These are phyloP conservation scores for Centropus bengalensis DNA, from an alignment of 2,113 vertebrate genomes.

Conservation along the genomic window DNA sequence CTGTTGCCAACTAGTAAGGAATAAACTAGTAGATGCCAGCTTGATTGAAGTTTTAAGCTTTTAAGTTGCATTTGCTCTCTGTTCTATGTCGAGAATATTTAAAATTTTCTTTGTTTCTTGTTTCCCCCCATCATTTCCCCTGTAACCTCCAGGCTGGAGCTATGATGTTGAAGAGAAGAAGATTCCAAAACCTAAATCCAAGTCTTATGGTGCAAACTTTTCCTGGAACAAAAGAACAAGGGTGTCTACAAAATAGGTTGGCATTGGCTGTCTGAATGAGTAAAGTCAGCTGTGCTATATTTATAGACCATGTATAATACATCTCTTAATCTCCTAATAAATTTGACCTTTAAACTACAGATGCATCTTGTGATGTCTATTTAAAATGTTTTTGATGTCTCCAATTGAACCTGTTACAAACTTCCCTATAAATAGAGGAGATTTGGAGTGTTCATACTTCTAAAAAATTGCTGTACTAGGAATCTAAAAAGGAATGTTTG, in stretches of 20 bases:
- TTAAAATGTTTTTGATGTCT: conserved; percentile 81
- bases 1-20: background rate
- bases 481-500: conserved; percentile 63
- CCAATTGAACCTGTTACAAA: conserved; percentile 71
- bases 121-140: background rate
- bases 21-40: background rate
- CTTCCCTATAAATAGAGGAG: conserved; percentile 73
- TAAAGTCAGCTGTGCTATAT: conserved; percentile 86
- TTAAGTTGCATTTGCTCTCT: conserved; percentile 21
- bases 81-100: conserved; percentile 30
- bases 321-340: conserved; percentile 84
- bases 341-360: conserved; percentile 80
- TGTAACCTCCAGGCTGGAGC: conserved; percentile 87
- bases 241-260: conserved; percentile 92
- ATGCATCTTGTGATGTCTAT: conserved; percentile 76
- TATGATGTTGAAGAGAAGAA: conserved; percentile 91
- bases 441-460: conserved; percentile 70
- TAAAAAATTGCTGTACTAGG: conserved; percentile 65
- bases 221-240: conserved; percentile 97
- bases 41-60: background rate
- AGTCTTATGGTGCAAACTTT: conserved; percentile 97
- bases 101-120: conserved; percentile 48
- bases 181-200: conserved; percentile 90
- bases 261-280: conserved; percentile 74
- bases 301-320: conserved; percentile 77